These are phyloP conservation scores for Cyanistes caeruleus DNA, from an alignment of 2,113 vertebrate genomes.

Conservation along the genomic window DNA sequence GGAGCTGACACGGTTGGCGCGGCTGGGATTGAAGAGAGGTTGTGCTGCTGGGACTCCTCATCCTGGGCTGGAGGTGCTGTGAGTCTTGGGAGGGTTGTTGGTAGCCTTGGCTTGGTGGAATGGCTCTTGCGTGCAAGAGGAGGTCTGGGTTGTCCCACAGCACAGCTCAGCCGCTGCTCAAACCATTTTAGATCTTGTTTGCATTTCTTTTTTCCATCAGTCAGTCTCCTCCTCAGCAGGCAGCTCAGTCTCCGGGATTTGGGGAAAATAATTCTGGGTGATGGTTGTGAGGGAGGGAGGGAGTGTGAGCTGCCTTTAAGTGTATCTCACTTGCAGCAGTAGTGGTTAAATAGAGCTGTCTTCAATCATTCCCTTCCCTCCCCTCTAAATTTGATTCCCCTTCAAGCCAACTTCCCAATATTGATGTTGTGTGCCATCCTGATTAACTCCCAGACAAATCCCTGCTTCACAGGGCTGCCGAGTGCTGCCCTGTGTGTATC, in stretches of 20 bases:
- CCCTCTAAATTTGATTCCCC: neutral
- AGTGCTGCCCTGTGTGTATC: neutral
- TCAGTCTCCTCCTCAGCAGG: neutral
- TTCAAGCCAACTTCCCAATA: neutral
- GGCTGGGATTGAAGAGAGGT: neutral
- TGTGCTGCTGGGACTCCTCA: neutral
- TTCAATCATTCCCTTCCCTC: neutral
- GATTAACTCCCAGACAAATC: slow-evolving; percentile 10
- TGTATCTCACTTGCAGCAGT: neutral
- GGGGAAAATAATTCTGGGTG: neutral
- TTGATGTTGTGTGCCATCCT: neutral
- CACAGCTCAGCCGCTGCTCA: rapidly evolving
- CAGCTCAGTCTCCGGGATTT: neutral
- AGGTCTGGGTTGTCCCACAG: neutral
- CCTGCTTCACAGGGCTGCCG: neutral
- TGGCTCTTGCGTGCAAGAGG: neutral
- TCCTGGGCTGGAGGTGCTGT: rapidly evolving
- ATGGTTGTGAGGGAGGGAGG: neutral
- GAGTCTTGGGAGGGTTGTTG: neutral
- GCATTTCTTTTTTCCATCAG: neutral
- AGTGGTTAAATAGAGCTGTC: slow-evolving; percentile 25
- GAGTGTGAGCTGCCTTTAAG: neutral
- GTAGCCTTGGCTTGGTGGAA: neutral
- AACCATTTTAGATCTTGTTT: neutral
- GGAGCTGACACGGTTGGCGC: neutral